phyloP scores from a whole-genome alignment of 2,113 vertebrate species.

The Zootoca vivipara region DNA sequence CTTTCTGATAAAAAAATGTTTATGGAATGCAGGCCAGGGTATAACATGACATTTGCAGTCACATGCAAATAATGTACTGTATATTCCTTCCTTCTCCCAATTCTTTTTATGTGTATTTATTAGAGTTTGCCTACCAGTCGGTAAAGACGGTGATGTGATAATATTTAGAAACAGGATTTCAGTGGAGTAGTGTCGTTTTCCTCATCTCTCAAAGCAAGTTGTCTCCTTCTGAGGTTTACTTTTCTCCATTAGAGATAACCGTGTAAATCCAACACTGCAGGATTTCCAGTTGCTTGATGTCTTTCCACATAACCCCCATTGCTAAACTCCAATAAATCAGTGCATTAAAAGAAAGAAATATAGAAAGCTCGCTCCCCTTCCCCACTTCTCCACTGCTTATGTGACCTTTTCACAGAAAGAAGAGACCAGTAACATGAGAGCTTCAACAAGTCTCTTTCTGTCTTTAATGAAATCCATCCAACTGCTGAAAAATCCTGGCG shows the following conservation, averaged over 20 bases:
- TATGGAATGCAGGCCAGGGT: not conserved
- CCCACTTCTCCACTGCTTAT: not conserved
- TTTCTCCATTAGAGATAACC: constrained; percentile 2
- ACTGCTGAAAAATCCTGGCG: not conserved
- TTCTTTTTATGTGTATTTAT: not conserved
- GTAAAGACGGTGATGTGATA: not conserved
- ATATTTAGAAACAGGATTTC: not conserved
- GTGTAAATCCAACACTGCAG: constrained; percentile 22
- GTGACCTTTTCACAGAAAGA: constrained; percentile 18
- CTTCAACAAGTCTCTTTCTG: not conserved
- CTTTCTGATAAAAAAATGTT: not conserved
- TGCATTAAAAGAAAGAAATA: constrained; percentile 18
- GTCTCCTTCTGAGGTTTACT: constrained; percentile 2
- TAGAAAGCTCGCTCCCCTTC: not conserved
- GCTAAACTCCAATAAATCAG: constrained; percentile 31
- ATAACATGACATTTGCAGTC: too few species aligned
- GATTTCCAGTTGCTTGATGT: constrained; percentile 8
- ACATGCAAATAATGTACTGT: too few species aligned
- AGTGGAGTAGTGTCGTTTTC: not conserved
- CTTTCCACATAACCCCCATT: constrained; percentile 14
- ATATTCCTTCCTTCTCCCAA: not conserved
- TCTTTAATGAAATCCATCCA: not conserved
- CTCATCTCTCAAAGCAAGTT: not conserved
- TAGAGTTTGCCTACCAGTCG: not conserved
- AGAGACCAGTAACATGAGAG: constrained; percentile 10